Conservation (phyloP, 1,140 invertebrate genomes). For the Bombus soroeensis region DNA sequence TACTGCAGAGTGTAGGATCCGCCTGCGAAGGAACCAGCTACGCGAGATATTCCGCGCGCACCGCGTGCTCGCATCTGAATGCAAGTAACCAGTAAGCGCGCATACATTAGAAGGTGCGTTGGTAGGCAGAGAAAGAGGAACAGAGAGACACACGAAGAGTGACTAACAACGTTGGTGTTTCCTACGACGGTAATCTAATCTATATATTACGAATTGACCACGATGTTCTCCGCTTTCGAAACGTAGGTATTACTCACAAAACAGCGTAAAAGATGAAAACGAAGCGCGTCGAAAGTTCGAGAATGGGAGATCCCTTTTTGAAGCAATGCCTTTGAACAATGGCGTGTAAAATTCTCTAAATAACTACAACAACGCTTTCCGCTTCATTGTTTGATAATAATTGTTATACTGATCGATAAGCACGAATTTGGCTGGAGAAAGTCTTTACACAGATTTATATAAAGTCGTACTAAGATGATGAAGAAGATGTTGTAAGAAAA, state of each 20-base stretch:
- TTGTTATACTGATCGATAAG: too few species aligned
- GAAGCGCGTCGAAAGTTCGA: background rate
- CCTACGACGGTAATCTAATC: constrained; percentile 64
- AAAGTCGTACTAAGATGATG: too few species aligned
- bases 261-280: background rate
- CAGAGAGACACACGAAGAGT: constrained; percentile 38
- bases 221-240: background rate
- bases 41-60: constrained; percentile 47
- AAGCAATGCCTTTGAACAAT: too few species aligned
- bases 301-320: too few species aligned
- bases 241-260: background rate
- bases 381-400: too few species aligned
- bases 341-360: too few species aligned
- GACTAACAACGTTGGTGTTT: constrained; percentile 57
- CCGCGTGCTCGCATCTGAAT: constrained; percentile 41
- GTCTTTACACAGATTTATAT: too few species aligned
- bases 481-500: too few species aligned
- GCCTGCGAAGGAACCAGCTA: constrained; percentile 12
- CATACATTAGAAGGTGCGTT: constrained; percentile 44
- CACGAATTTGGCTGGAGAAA: too few species aligned
- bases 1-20: constrained; percentile 45
- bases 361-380: too few species aligned
- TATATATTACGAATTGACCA: background rate
- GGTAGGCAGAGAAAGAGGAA: constrained; percentile 11
- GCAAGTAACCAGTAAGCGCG: constrained; percentile 43